A percentile compares a stretch with the other conserved stretches of the same genome.
phyloP scores from a whole-genome alignment of 2,797 vertebrate species.

The Diplodus puntazzo region DNA sequence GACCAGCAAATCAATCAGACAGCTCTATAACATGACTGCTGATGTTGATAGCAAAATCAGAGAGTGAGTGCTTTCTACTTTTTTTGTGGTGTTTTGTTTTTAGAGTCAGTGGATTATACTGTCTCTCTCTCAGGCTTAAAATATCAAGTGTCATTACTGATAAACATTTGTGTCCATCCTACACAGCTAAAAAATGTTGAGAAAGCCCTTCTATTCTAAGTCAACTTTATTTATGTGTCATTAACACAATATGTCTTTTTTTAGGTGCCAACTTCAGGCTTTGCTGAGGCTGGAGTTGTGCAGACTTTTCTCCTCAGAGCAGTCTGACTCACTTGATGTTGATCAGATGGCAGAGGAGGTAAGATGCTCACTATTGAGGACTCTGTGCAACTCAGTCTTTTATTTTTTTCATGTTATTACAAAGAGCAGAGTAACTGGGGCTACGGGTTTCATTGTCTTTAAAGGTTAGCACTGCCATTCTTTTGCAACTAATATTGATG shows the following conservation, averaged over 20 bases:
- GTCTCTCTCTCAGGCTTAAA: not conserved
- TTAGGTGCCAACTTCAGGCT: conserved; percentile 93
- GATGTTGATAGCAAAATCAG: conserved; percentile 89
- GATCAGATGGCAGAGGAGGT: conserved; percentile 93
- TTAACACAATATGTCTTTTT: conserved; percentile 25
- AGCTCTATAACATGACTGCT: conserved; percentile 79
- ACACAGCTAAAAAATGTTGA: not conserved
- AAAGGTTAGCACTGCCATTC: not conserved
- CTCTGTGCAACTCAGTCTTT: no score
- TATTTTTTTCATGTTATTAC: not conserved
- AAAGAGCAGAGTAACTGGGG: not conserved
- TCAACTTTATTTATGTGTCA: not conserved
- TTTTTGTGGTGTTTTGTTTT: not conserved
- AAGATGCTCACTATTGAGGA: conserved; percentile 37
- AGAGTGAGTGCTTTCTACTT: conserved; percentile 87
- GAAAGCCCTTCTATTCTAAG: not conserved
- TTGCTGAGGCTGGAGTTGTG: conserved; percentile 92
- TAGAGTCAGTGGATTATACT: not conserved
- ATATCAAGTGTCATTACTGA: no score
- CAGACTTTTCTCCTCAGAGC: conserved; percentile 79
- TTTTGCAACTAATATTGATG: not conserved
- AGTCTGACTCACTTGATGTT: conserved; percentile 73
- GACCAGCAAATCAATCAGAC: conserved; percentile 88
- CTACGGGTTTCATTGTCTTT: not conserved
- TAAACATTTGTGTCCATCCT: not conserved